phyloP scores from a whole-genome alignment of 2,888 invertebrate genomes.

The Papilio demoleus region DNA sequence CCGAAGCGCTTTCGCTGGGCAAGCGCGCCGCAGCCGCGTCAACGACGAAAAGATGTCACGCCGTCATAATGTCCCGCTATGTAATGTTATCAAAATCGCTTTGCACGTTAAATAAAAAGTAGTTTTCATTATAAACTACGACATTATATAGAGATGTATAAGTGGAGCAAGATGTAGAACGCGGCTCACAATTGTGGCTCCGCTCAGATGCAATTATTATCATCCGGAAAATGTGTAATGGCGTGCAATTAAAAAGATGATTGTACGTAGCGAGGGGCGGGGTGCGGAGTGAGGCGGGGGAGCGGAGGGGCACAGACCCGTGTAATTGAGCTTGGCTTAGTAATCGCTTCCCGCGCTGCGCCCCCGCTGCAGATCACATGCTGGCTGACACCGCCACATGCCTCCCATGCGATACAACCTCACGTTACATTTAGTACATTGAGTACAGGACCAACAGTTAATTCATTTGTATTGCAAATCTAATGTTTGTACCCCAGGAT shows the following conservation, averaged over 20 bases:
- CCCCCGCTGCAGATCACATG: constrained; percentile 28
- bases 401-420: constrained; percentile 1
- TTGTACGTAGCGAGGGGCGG: constrained; percentile 37
- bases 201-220: constrained; percentile 32
- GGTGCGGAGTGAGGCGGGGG: constrained; percentile 13
- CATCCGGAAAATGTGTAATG: constrained; percentile 55
- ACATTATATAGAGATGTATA: too few relatives aligned
- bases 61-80: too few relatives aligned
- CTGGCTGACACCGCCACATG: constrained; percentile 2
- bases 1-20: too few relatives aligned
- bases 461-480: too few relatives aligned
- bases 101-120: too few relatives aligned
- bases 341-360: constrained; percentile 36
- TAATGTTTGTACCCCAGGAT: too few relatives aligned
- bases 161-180: not conserved
- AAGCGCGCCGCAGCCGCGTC: too few relatives aligned
- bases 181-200: constrained; percentile 22
- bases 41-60: too few relatives aligned
- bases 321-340: constrained; percentile 47
- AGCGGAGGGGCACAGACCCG: constrained; percentile 42
- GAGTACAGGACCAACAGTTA: too few relatives aligned
- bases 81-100: too few relatives aligned
- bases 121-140: too few relatives aligned
- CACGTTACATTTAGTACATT: too few relatives aligned
- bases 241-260: constrained; percentile 43